Percentiles rank a stretch among this genome's conserved stretches.
Evolutionary conservation across 2,113 vertebrate genomes (phyloP).

Genomic region (Eubucco bourcierii): DNA sequence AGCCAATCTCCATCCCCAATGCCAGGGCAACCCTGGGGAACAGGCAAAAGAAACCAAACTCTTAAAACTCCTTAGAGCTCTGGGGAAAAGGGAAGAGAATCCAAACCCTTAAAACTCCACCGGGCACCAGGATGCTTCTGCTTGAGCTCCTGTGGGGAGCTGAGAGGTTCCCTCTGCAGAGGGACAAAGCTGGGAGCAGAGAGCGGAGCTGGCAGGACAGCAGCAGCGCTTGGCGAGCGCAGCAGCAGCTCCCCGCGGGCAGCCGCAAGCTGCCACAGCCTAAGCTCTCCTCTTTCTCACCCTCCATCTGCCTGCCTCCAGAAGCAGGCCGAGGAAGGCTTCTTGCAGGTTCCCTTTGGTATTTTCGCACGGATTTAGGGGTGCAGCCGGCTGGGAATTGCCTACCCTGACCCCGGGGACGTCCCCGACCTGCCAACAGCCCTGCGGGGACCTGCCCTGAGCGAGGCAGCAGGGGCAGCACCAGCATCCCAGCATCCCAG

Average conservation of each 20-base stretch:
- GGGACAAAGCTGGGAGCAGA: background rate
- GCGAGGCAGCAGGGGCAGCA: rapidly evolving
- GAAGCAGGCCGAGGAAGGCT: rapidly evolving
- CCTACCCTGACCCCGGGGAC: background rate
- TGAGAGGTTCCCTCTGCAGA: background rate
- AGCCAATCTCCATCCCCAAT: rapidly evolving
- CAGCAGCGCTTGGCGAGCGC: background rate
- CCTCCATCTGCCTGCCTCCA: background rate
- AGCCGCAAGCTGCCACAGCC: background rate
- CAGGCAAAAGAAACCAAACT: background rate
- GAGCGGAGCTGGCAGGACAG: background rate
- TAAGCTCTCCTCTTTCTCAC: background rate
- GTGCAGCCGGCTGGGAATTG: rapidly evolving
- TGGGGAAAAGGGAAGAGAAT: background rate
- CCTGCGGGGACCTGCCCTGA: rapidly evolving
- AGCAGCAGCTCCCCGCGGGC: background rate
- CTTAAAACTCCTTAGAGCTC: background rate
- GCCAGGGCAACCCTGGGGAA: too few relatives aligned
- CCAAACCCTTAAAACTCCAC: background rate
- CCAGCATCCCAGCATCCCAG: too few relatives aligned
- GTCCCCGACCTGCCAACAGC: background rate
- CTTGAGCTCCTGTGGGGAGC: background rate
- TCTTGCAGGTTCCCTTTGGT: rapidly evolving
- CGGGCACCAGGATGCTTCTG: background rate
- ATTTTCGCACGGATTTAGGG: background rate